Percentiles rank a stretch among this genome's conserved stretches.
phyloP scores from a whole-genome alignment of 2,797 vertebrate genomes.

The Cyprinodon diabolis region DNA sequence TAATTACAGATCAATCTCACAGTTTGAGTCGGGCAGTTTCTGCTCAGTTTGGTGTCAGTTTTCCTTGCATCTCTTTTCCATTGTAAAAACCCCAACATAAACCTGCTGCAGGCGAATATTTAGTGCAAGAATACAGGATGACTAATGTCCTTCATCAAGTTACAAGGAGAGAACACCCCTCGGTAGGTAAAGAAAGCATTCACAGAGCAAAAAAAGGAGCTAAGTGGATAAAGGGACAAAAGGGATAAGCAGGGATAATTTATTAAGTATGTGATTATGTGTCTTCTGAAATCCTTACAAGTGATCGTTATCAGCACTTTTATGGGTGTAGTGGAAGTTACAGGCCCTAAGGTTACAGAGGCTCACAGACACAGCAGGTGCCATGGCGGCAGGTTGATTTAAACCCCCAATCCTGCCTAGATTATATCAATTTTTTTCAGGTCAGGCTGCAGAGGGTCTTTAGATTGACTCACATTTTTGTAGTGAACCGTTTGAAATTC shows the following conservation, averaged over 20 bases:
- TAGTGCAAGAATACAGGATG: slow-evolving; percentile 17
- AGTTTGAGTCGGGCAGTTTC: slow-evolving; percentile 9
- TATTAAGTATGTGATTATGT: slow-evolving; percentile 22
- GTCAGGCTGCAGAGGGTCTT: too few species aligned
- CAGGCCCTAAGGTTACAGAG: slow-evolving; percentile 35
- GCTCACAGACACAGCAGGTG: background rate
- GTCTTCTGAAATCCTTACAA: slow-evolving; percentile 38
- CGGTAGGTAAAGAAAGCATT: slow-evolving; percentile 2
- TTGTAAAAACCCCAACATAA: background rate
- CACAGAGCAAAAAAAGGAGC: background rate
- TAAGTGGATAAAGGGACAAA: slow-evolving; percentile 35
- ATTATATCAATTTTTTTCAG: too few species aligned
- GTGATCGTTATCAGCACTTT: slow-evolving; percentile 51
- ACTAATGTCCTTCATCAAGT: slow-evolving; percentile 10
- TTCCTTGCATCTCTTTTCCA: background rate
- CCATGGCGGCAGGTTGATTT: background rate
- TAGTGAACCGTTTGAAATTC: background rate
- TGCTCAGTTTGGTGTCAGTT: background rate
- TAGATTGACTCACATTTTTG: too few species aligned
- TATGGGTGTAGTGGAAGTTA: slow-evolving; percentile 54
- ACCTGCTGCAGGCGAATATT: slow-evolving; percentile 14
- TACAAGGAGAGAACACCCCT: background rate
- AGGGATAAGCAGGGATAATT: background rate
- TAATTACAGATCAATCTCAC: slow-evolving; percentile 44
- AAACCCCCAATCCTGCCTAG: background rate